Evolutionary conservation across 2,113 vertebrate genomes (phyloP), one percentile per base, ranked within the genome.

Genomic region (Thalassoma bifasciatum): DNA sequence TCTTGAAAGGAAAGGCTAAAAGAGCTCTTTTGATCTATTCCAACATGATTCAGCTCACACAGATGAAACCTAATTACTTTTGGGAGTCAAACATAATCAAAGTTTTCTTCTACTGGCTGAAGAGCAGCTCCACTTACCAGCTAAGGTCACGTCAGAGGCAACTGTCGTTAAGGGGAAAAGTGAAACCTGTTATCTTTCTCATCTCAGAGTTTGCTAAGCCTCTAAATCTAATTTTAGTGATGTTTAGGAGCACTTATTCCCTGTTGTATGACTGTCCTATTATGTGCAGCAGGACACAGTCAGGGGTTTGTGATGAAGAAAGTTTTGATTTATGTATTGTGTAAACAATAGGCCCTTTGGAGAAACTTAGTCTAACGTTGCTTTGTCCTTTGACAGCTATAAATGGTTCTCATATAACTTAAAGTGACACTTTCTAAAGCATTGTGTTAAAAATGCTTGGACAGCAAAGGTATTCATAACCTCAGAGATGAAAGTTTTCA

Each of bases 401-500:
- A 36, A 68, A 36, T 49, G 13, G 17, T 2, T 53, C 10, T 6
- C 16, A 16, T 56, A 34, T 36, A 2, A 26, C 54, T 49, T 16
- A 8, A 22, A 47, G 14, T 2, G 2, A 63, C 23, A 19, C 23
- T 14, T 42, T 36, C 5, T 5, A 26, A 16, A 17, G 14, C 19
- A 40, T 61, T 13, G 17, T 30, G n/a, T 36, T n/a, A 16, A 50
- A 50, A 46, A 46, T 22, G n/a, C 19, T 34, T 30, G 14, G 53
- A 49, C 21, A 34, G 30, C n/a, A 23, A 44, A 47, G 5, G 2
- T 23, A 14, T 26, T 10, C 1, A 9, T 8, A 14, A 54, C 19
- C 19, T 54, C 10, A 67, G 42, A 62, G 30, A 47, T 68, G 40
- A 51, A 13, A 50, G 38, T 49, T 68, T 42, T 16, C 16, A 46